Percentiles rank a stretch among this genome's conserved stretches.
These are phyloP conservation scores for Parnassius mnemosyne DNA, from an alignment of 2,888 invertebrate species.

Conservation along the genomic window DNA sequence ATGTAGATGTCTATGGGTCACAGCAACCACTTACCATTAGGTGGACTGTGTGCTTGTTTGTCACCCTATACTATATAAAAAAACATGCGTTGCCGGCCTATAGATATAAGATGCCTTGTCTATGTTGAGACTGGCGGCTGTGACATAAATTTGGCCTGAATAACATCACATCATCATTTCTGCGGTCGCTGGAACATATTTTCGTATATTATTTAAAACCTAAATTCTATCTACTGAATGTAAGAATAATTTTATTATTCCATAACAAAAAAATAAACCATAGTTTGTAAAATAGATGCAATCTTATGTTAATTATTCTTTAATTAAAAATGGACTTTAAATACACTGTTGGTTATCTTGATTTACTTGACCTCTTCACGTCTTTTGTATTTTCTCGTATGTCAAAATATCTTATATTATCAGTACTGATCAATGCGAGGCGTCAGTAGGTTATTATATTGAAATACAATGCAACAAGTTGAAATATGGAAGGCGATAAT, in stretches of 20 bases:
- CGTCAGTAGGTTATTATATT: slow-evolving; percentile 46
- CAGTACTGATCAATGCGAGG: slow-evolving; percentile 53
- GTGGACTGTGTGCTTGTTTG: too few species aligned
- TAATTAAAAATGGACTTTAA: slow-evolving; percentile 16
- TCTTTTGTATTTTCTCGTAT: slow-evolving; percentile 54
- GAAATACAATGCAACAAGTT: slow-evolving; percentile 51
- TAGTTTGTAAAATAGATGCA: slow-evolving; percentile 5
- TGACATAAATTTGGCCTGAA: too few species aligned
- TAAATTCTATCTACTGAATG: too few species aligned
- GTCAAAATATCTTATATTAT: slow-evolving; percentile 64
- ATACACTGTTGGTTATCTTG: slow-evolving; percentile 9
- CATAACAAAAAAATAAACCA: background rate
- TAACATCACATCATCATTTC: too few species aligned
- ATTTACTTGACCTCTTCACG: slow-evolving; percentile 44
- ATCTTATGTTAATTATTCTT: slow-evolving; percentile 23
- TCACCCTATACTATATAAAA: too few species aligned
- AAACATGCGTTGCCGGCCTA: too few species aligned
- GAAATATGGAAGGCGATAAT: slow-evolving; percentile 44
- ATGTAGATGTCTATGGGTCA: too few species aligned
- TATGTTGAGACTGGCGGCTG: too few species aligned
- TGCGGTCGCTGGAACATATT: too few species aligned
- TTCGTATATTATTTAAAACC: too few species aligned
- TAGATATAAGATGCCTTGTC: too few species aligned
- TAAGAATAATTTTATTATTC: background rate
- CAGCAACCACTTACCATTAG: too few species aligned